Evolutionary conservation across 2,888 invertebrate genomes (phyloP), one percentile per base, ranked within the genome.

Genomic region (Apamea epomidion): DNA sequence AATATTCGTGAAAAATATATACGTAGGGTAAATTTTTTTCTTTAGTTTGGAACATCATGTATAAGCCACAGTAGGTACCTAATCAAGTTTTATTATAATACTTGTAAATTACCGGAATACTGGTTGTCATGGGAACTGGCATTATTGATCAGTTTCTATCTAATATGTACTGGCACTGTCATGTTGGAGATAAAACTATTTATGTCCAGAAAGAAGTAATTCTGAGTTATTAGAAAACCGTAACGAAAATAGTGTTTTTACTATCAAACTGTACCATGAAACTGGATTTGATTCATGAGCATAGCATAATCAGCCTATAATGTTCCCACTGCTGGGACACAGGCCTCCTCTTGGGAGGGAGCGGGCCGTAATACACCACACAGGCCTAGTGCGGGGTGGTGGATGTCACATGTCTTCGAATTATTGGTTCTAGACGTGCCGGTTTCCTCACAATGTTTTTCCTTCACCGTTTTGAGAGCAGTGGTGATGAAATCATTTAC

Each of bases 31-130:
- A 42, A 7, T 42, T 42, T 42, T 42, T 42, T 42, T 7, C 42
- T 42, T 42, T 42, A 7, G 6, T 37, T 6, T 42, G 2, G 14
- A 80, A 74, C 92, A 89, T 0, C 86, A 89, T 90, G 84, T 92
- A 84, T 81, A 78, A 10, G 76, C 83, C 85, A 84, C 88, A 73
- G 86, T 88, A 83, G 82, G 88, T 87, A 82, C 74, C 81, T 86
- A 89, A 92, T 91, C 89, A 90, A 88, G 91, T 91, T 91, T 90
- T 89, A 88, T 89, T 87, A 80, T 84, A 87, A 84, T 88, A 84
- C 86, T 84, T 48, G 80, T 68, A 72, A 78, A 76, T 74, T 80
- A 73, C 81, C 75, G 76, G 81, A 74, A 80, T 74, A 76, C 81
- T 64, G 42, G 82, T 83, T 84, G 29, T 86, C 79, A 84, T 87